Evolutionary conservation across 2,888 invertebrate species (phyloP).

Genomic region (Troides aeacus): DNA sequence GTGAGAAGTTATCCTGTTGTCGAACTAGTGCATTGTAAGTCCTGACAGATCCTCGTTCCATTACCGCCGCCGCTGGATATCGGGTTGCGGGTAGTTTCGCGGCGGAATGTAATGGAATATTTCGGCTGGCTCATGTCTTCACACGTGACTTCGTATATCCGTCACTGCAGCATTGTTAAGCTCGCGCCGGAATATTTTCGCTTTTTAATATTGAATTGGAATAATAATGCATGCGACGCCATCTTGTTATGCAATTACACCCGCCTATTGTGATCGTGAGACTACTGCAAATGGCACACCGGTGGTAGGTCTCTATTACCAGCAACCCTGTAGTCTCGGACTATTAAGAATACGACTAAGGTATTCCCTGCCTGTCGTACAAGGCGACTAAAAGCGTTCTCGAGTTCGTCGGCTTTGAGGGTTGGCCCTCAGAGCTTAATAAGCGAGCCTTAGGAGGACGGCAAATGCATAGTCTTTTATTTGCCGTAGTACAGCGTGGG

Average conservation of each 20-base stretch:
- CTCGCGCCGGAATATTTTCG: constrained; percentile 3
- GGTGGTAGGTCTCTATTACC: too few relatives aligned
- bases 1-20: background rate
- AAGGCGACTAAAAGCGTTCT: too few relatives aligned
- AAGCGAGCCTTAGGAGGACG: too few relatives aligned
- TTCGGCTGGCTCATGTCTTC: constrained; percentile 6
- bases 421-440: too few relatives aligned
- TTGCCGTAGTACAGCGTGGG: too few relatives aligned
- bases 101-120: constrained; percentile 23
- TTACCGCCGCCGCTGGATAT: constrained; percentile 12
- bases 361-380: too few relatives aligned
- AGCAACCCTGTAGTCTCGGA: too few relatives aligned
- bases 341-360: too few relatives aligned
- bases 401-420: too few relatives aligned
- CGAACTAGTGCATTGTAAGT: background rate
- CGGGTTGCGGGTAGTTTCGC: constrained; percentile 21
- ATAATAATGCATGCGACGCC: background rate
- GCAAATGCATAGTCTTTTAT: too few relatives aligned
- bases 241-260: background rate
- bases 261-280: too few relatives aligned
- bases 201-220: constrained; percentile 11
- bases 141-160: constrained; percentile 7
- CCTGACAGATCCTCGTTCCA: constrained; percentile 22
- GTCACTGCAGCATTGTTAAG: constrained; percentile 7
- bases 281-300: too few relatives aligned